Evolutionary conservation across 2,113 vertebrate genomes (phyloP).

Genomic region (Strix uralensis): DNA sequence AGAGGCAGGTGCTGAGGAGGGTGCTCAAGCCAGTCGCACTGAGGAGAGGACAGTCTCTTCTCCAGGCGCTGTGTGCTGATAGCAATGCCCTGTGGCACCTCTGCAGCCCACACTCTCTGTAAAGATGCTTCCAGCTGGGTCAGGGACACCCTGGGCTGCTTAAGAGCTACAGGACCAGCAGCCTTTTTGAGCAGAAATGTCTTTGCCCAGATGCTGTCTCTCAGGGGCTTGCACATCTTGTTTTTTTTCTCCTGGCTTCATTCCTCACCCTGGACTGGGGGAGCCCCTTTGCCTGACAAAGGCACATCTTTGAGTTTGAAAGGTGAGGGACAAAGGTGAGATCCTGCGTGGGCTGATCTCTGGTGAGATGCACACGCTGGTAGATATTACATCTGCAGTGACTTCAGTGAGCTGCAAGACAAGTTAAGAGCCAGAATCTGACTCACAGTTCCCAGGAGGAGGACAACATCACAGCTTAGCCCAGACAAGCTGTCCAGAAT

Average conservation of each 20-base stretch:
- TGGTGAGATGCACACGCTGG: fast-evolving
- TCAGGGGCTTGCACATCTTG: neutral
- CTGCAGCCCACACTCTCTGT: neutral
- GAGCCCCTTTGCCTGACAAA: neutral
- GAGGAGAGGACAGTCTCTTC: neutral
- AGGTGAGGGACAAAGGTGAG: neutral
- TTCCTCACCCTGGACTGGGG: no score
- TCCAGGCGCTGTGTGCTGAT: fast-evolving
- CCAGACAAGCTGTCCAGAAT: neutral
- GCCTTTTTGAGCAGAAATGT: neutral
- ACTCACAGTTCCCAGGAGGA: neutral
- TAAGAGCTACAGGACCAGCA: neutral
- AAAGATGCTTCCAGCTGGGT: neutral
- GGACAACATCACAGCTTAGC: neutral
- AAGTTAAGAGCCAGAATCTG: neutral
- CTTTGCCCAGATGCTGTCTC: neutral
- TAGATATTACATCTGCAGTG: neutral
- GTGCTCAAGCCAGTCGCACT: neutral
- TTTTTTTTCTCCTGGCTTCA: neutral
- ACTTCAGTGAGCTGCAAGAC: neutral
- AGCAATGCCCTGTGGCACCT: neutral
- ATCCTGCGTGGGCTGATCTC: fast-evolving
- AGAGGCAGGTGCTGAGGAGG: neutral
- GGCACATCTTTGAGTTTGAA: neutral
- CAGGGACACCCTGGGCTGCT: neutral